Conservation (phyloP, 2,888 invertebrate species). For the Chromoteleia sp. region DNA sequence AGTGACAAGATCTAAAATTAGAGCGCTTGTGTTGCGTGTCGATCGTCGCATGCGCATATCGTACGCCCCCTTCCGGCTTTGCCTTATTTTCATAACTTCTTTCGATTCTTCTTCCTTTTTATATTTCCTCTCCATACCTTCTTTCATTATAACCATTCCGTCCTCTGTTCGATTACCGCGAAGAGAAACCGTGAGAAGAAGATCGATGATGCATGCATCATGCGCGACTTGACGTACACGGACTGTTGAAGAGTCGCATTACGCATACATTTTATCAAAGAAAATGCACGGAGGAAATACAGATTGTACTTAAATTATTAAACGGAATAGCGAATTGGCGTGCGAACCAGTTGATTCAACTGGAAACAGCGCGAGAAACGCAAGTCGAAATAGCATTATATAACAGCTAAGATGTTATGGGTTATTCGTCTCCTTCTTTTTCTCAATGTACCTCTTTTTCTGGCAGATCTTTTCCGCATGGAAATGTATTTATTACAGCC, state of each 20-base stretch:
- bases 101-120: slow-evolving; percentile 77
- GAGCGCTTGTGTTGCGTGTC: slow-evolving; percentile 83
- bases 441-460: not conserved
- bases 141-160: slow-evolving; percentile 57
- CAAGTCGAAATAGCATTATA: slow-evolving; percentile 22
- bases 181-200: slow-evolving; percentile 82
- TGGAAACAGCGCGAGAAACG: slow-evolving; percentile 25
- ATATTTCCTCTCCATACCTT: slow-evolving; percentile 67
- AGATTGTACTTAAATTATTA: slow-evolving; percentile 51
- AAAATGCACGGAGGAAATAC: slow-evolving; percentile 44
- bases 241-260: slow-evolving; percentile 59
- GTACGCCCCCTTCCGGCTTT: slow-evolving; percentile 84
- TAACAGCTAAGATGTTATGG: not conserved
- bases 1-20: slow-evolving; percentile 85
- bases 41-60: slow-evolving; percentile 84
- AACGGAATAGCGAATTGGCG: slow-evolving; percentile 31
- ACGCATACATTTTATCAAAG: slow-evolving; percentile 57
- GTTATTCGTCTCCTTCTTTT: not conserved
- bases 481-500: too few relatives aligned
- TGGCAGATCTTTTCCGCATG: not conserved
- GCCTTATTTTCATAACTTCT: slow-evolving; percentile 83
- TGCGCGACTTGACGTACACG: slow-evolving; percentile 71
- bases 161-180: slow-evolving; percentile 62
- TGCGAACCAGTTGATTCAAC: slow-evolving; percentile 30
- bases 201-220: slow-evolving; percentile 79